These are phyloP conservation scores for Craseonycteris thonglongyai DNA, from an alignment of 2,113 vertebrate species.

Conservation along the genomic window DNA sequence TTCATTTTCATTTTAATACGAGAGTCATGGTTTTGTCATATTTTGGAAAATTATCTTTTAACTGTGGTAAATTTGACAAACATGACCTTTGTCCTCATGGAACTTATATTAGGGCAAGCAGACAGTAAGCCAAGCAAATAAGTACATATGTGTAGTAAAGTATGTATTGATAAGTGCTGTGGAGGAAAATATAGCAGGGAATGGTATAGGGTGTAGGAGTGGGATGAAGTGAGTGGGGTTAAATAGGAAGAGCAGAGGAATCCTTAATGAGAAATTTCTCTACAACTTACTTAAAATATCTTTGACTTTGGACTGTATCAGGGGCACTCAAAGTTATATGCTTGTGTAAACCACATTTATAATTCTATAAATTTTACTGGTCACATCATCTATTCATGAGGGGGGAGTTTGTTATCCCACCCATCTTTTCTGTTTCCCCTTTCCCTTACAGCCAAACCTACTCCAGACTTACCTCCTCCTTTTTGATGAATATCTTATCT, in stretches of 20 bases:
- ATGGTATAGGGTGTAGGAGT: background rate
- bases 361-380: background rate
- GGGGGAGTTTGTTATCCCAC: background rate
- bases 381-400: background rate
- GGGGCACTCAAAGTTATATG: background rate
- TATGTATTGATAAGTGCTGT: background rate
- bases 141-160: background rate
- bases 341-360: background rate
- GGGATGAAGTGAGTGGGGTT: background rate
- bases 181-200: background rate
- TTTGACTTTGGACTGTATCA: background rate
- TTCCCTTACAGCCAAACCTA: background rate
- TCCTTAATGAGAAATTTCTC: background rate
- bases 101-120: background rate
- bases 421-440: background rate
- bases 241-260: background rate
- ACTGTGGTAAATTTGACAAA: background rate
- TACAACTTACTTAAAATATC: background rate
- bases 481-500: conserved; percentile 12
- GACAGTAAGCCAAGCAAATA: background rate
- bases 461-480: background rate
- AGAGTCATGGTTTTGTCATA: background rate
- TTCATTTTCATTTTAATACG: background rate
- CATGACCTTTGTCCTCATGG: background rate
- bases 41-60: background rate